These are phyloP conservation scores for Turritopsis dohrnii DNA, from an alignment of 30 jellyfish, hydroid and myxozoan genomes.

Conservation along the genomic window DNA sequence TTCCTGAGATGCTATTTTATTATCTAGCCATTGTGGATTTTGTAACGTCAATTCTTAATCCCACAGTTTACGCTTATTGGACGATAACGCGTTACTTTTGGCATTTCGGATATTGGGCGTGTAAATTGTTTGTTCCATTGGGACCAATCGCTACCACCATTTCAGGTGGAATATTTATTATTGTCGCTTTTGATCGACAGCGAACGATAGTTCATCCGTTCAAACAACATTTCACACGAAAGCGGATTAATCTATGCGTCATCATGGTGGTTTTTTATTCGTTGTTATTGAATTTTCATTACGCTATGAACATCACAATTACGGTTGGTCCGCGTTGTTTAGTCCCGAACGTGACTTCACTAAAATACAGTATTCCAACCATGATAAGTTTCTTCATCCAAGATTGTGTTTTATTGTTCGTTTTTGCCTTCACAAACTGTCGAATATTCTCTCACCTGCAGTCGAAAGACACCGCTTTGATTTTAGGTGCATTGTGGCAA, in stretches of 20 bases:
- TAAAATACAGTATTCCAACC: constrained; percentile 49
- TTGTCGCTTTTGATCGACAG: constrained; percentile 82
- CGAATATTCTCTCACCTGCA: constrained; percentile 37
- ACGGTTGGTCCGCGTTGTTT: constrained; percentile 26
- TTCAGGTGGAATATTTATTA: constrained; percentile 68
- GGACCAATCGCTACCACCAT: constrained; percentile 73
- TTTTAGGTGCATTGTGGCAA: constrained; percentile 29
- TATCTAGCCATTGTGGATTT: constrained; percentile 69
- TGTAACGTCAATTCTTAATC: constrained; percentile 68
- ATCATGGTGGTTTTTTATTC: constrained; percentile 42
- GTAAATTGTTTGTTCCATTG: constrained; percentile 66
- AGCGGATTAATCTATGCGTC: constrained; percentile 37
- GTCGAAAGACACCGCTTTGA: constrained; percentile 19
- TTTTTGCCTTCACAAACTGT: constrained; percentile 51
- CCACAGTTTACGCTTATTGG: constrained; percentile 63
- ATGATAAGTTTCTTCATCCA: constrained; percentile 44
- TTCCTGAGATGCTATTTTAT: constrained; percentile 73
- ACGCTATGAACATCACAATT: constrained; percentile 24
- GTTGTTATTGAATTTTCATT: constrained; percentile 40
- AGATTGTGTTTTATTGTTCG: constrained; percentile 49
- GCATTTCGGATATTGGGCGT: constrained; percentile 84
- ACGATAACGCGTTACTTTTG: constrained; percentile 57
- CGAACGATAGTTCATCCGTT: constrained; percentile 60
- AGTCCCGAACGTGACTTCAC: constrained; percentile 18
- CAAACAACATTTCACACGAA: constrained; percentile 45